A percentile compares a stretch with the other conserved stretches of the same genome.
phyloP scores from a whole-genome alignment of 1,140 invertebrate species.

The Pogonus chalceus region DNA sequence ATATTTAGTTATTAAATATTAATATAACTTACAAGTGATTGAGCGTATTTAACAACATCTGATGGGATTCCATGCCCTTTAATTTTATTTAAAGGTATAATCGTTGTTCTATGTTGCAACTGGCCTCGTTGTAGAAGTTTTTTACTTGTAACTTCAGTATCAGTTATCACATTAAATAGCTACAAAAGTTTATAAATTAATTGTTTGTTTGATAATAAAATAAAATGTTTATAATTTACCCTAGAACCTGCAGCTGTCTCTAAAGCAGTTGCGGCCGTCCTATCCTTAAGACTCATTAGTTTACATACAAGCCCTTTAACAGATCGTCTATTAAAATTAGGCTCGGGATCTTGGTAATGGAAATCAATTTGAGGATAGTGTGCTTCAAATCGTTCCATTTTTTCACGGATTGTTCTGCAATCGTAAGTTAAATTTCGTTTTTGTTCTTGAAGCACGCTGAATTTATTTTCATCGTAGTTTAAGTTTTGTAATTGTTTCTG shows the following conservation, averaged over 20 bases:
- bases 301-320: slow-evolving; percentile 67
- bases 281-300: slow-evolving; percentile 66
- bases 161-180: slow-evolving; percentile 87
- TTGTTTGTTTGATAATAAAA: slow-evolving; percentile 6
- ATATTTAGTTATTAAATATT: background rate
- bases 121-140: slow-evolving; percentile 73
- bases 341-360: slow-evolving; percentile 62
- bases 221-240: slow-evolving; percentile 40
- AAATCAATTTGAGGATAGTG: slow-evolving; percentile 61
- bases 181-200: slow-evolving; percentile 34
- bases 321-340: slow-evolving; percentile 62
- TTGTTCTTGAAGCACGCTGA: slow-evolving; percentile 46
- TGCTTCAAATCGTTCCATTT: slow-evolving; percentile 50
- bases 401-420: slow-evolving; percentile 42
- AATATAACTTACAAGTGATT: slow-evolving; percentile 52
- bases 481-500: slow-evolving; percentile 34
- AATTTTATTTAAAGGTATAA: slow-evolving; percentile 92
- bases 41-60: slow-evolving; percentile 52
- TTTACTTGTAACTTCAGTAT: slow-evolving; percentile 77
- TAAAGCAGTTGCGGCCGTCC: slow-evolving; percentile 64
- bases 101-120: slow-evolving; percentile 67
- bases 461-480: slow-evolving; percentile 56
- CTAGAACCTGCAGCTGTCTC: slow-evolving; percentile 79
- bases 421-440: slow-evolving; percentile 42
- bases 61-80: slow-evolving; percentile 48